Evolutionary conservation across 1,140 invertebrate genomes (phyloP), one percentile per base, ranked within the genome.

Genomic region (Carcinoscorpius rotundicauda): DNA sequence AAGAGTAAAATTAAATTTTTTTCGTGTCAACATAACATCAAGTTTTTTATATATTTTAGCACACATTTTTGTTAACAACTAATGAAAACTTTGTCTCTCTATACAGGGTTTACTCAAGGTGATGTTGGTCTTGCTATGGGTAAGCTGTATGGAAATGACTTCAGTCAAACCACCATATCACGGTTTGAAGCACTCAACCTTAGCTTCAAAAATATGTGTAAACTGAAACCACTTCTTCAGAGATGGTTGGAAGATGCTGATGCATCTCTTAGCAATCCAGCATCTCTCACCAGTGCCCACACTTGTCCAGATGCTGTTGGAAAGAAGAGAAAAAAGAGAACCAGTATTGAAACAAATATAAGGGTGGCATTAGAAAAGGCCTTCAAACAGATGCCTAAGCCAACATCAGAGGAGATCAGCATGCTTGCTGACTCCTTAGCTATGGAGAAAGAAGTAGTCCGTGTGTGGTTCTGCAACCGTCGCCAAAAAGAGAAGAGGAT

Each of bases 121-220:
- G 96, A 99, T 76, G 96, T 99, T 5, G 96, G 96, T 2, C 81
- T 98, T 53, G 96, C 96, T 55, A 96, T 99, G 91, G 96, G 96
- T 57, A 97, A 97, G 77, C 81, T 98, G 1, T 98, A 98, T 75
- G 94, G 95, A 58, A 98, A 98, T 76, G 96, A 98, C 76, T 98
- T 98, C 79, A 98, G 94, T 8, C 96, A 99, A 80, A 99, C 96
- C 49, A 99, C 96, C 52, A 99, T 98, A 70, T 98, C 93, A 49
- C 82, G 96, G 76, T 99, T 99, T 77, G 96, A 99, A 78, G 96
- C 96, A 1, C 81, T 98, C 51, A 98, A 99, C 77, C 82, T 99
- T 49, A 97, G 93, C 69, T 98, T 98, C 79, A 98, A 98, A 78
- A 99, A 99, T 75, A 99, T 99, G 96, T 98, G 96, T 81, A 99